These are phyloP conservation scores for Poecilia wingei DNA, from an alignment of 2,797 vertebrate species.

Conservation along the genomic window DNA sequence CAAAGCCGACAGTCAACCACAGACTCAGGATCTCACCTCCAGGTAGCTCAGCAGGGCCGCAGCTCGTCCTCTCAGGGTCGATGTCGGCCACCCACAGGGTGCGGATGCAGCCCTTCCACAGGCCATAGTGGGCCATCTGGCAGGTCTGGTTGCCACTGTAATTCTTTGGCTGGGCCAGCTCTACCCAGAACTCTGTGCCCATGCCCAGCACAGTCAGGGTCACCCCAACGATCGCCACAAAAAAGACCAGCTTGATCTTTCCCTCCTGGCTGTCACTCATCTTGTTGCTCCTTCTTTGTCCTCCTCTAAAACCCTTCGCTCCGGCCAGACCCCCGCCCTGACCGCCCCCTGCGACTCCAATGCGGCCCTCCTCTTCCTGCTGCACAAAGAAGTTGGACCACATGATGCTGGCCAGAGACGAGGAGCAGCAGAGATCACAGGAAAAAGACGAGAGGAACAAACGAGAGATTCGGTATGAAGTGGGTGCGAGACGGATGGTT, in stretches of 20 bases:
- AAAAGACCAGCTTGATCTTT: slow-evolving; percentile 89
- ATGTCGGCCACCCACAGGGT: slow-evolving; percentile 87
- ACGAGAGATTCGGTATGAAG: slow-evolving; percentile 20
- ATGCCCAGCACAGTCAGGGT: slow-evolving; percentile 88
- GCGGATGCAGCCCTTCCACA: slow-evolving; percentile 90
- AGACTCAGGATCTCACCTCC: slow-evolving; percentile 83
- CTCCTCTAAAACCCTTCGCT: slow-evolving; percentile 70
- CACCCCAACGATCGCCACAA: slow-evolving; percentile 85
- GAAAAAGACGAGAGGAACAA: slow-evolving; percentile 2
- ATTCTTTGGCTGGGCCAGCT: slow-evolving; percentile 85
- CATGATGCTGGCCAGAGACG: slow-evolving; percentile 76
- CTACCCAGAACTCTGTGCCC: slow-evolving; percentile 94
- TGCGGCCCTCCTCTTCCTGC: slow-evolving; percentile 83
- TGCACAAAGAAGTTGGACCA: slow-evolving; percentile 90
- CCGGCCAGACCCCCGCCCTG: slow-evolving; percentile 65
- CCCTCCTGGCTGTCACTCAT: slow-evolving; percentile 88
- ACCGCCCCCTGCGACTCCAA: slow-evolving; percentile 64
- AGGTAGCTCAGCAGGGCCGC: slow-evolving; percentile 87
- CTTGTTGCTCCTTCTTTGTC: slow-evolving; percentile 63
- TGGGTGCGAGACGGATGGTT: neutral
- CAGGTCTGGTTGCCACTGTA: slow-evolving; percentile 85
- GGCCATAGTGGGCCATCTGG: slow-evolving; percentile 87
- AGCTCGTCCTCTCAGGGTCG: slow-evolving; percentile 84
- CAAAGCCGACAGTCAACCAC: slow-evolving; percentile 26
- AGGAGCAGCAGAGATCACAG: slow-evolving; percentile 16